Evolutionary conservation across 2,888 invertebrate species (phyloP), one percentile per base, ranked within the genome.

Genomic region (Erebia epiphron): DNA sequence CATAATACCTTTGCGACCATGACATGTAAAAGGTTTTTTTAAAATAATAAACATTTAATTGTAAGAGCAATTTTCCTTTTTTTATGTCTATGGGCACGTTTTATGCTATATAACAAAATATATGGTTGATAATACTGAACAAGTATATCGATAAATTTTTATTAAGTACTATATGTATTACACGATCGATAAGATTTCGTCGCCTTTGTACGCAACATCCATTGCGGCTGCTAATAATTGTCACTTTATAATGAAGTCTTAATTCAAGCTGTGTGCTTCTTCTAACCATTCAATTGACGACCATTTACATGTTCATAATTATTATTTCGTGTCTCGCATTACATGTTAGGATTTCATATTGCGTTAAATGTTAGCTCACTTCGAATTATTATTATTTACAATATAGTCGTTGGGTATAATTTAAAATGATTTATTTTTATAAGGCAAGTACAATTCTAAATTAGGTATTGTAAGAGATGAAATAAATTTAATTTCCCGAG

Each of bases 181-280:
- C 11, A 46, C 16, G 77, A 75, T 75, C 78, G 75, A 79, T 78
- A 79, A 79, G 78, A 71, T 73, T 72, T 74, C 76, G 78, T 70
- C 67, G 70, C 61, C 71, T 68, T 61, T 73, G 68, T 85, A 82
- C 81, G 88, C 87, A 87, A 74, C 85, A 85, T 86, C 88, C 85
- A 84, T n/a, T 88, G 85, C 89, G 86, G 86, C 87, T 87, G 90
- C 89, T 80, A 89, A 67, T 67, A 58, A 88, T 71, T 64, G 89
- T 87, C 86, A 87, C 84, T 82, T 79, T 84, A 80, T 78, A 79
- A 79, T 80, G 80, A 70, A 80, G 79, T 83, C 84, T 85, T 83
- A 84, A 82, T 85, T 83, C 82, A 81, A 85, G 88, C 88, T 89
- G 83, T 83, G 76, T 76, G 91, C 91, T 90, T 91, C 75, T 79